Evolutionary conservation across 2,113 vertebrate genomes (phyloP), one percentile per base, ranked within the genome.

Genomic region (Thinocorus orbignyianus): DNA sequence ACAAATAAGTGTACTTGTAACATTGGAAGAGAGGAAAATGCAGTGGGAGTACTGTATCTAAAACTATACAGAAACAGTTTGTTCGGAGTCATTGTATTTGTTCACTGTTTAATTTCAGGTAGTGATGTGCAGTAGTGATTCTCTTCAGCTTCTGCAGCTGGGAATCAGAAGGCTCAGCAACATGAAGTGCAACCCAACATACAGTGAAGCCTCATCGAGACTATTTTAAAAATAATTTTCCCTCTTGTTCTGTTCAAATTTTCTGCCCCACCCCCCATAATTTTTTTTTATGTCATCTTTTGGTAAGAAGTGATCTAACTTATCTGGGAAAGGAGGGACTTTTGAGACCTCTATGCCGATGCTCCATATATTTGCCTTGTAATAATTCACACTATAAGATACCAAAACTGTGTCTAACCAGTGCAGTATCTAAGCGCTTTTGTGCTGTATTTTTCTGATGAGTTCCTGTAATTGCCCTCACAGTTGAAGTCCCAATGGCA

Each of bases 161-260:
- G 25, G 61, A 85, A 17, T 8, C 25, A 39, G 79, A 25, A 79
- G 70, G 13, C 28, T 17, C 51, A 76, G 39, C 6, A 70, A 28
- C 6, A 10, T 12, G 3, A 76, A 22, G 5, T 14, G 37, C 0
- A 1, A 68, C 24, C 7, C 24, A 58, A 6, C 2, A 24, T 41
- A 12, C 15, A 55, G 20, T 12, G 19, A 61, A 44, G 8, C 16
- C 6, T 9, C 66, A 42, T 17, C 25, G 41, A 61, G 35, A 13
- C 35, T 61, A 16, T 8, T 72, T 72, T 48, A 1, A 30, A 51
- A 76, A 46, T 54, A 30, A 23, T 60, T 79, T 51, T 7, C 13
- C 11, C 5, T 92, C 68, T 48, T 48, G 4, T 77, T 42, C 20
- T 35, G 6, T 52, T 86, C 44, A 30, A 25, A 2, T 69, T 74